Evolutionary conservation across 2,797 vertebrate species (phyloP).

Genomic region (Emys orbicularis): DNA sequence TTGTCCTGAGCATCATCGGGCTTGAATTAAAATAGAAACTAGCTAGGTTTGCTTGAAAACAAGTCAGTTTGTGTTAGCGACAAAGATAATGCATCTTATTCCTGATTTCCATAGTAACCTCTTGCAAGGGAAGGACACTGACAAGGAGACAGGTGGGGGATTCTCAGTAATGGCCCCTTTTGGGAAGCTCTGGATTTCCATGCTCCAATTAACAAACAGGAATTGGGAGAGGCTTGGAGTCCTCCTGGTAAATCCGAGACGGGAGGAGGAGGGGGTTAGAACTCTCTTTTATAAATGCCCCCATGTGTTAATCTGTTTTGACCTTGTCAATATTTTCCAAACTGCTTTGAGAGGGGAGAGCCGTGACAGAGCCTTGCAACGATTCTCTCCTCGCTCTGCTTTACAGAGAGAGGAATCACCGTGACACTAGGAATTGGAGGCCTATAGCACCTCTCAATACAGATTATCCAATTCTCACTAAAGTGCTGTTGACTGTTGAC

Average conservation of each 20-base stretch:
- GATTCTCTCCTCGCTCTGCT: neutral
- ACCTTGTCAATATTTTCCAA: neutral
- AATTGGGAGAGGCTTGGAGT: neutral
- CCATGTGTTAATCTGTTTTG: neutral
- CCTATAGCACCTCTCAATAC: neutral
- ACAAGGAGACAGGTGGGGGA: neutral
- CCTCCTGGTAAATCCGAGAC: neutral
- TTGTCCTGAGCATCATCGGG: neutral
- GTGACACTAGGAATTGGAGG: neutral
- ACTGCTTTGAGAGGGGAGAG: neutral
- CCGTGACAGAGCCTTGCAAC: neutral
- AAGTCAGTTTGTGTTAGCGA: neutral
- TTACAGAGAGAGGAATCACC: neutral
- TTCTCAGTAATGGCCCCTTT: neutral
- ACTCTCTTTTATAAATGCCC: neutral
- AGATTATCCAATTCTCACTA: neutral
- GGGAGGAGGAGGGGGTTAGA: neutral
- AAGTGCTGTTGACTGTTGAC: neutral
- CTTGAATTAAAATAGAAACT: neutral
- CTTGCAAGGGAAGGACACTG: neutral
- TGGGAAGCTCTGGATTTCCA: neutral
- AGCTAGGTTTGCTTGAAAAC: neutral
- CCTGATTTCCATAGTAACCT: neutral
- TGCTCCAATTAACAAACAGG: neutral
- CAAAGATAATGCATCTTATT: neutral